A percentile compares a stretch with the other conserved stretches of the same genome.
Evolutionary conservation across 2,113 vertebrate species (phyloP).

Genomic region (Psittacula cyanocephala): DNA sequence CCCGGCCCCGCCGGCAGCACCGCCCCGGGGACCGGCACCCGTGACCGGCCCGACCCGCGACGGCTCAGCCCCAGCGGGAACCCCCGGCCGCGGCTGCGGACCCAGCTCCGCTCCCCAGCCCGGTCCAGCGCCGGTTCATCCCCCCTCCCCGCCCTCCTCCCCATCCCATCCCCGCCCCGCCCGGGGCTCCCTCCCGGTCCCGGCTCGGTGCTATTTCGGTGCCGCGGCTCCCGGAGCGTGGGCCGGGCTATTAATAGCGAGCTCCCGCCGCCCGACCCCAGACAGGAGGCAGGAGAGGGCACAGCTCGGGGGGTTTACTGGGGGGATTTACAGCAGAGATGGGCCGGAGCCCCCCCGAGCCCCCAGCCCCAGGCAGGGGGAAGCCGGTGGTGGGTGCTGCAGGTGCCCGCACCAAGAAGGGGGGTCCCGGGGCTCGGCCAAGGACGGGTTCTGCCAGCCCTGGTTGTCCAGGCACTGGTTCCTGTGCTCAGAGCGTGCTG

Average conservation of each 20-base stretch:
- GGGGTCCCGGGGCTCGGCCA: not conserved
- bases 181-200: not conserved
- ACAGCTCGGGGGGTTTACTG: slow-evolving; percentile 41
- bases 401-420: not conserved
- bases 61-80: not conserved
- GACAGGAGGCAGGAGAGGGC: slow-evolving; percentile 18
- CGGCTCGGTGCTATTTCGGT: slow-evolving; percentile 1
- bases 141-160: not conserved
- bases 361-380: not conserved
- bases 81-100: not conserved
- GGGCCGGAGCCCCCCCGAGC: not conserved
- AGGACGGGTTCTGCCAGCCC: not conserved
- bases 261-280: not conserved
- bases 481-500: slow-evolving; percentile 78
- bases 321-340: slow-evolving; percentile 34
- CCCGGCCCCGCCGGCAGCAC: not conserved
- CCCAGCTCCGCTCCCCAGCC: not conserved
- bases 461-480: not conserved
- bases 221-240: slow-evolving; percentile 5
- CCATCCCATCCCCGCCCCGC: not conserved
- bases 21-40: not conserved
- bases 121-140: not conserved
- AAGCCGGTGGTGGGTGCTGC: not conserved
- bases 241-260: slow-evolving; percentile 19
- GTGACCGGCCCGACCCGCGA: no score